Conservation (phyloP, 2,797 vertebrate genomes). For the Sebastes hubbsi region DNA sequence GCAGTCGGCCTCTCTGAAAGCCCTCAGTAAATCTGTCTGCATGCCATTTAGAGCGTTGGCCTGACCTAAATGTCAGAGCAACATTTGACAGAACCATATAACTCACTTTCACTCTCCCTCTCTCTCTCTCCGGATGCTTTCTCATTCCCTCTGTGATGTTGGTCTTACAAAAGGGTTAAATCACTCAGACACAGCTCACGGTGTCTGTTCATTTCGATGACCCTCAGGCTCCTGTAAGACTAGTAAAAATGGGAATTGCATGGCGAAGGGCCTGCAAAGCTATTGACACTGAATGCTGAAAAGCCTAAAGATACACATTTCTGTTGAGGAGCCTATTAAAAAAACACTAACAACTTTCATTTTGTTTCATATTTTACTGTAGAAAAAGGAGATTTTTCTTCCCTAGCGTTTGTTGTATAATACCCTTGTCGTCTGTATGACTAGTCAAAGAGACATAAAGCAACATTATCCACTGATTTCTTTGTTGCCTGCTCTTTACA, state of each 20-base stretch:
- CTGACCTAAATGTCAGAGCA: constrained; percentile 73
- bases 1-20: constrained; percentile 49
- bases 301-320: not conserved
- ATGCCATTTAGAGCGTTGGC: constrained; percentile 66
- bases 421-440: not conserved
- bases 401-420: not conserved
- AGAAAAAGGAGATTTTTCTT: not conserved
- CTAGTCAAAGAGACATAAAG: constrained; percentile 2
- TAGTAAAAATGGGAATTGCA: constrained; percentile 22
- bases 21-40: constrained; percentile 66
- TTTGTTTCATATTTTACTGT: not conserved
- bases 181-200: constrained; percentile 25
- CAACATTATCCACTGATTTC: constrained; percentile 22
- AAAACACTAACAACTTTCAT: not conserved
- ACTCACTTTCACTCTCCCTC: constrained; percentile 32
- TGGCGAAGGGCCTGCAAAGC: not conserved
- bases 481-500: constrained; percentile 25
- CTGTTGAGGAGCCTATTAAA: not conserved
- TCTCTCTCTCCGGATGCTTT: constrained; percentile 1
- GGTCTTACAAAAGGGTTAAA: constrained; percentile 49
- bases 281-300: not conserved
- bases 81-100: constrained; percentile 62
- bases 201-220: constrained; percentile 21
- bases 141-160: constrained; percentile 24
- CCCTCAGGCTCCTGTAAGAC: constrained; percentile 6